Evolutionary conservation across 2,888 invertebrate species (phyloP).

Genomic region (Drosophila anomalipes): DNA sequence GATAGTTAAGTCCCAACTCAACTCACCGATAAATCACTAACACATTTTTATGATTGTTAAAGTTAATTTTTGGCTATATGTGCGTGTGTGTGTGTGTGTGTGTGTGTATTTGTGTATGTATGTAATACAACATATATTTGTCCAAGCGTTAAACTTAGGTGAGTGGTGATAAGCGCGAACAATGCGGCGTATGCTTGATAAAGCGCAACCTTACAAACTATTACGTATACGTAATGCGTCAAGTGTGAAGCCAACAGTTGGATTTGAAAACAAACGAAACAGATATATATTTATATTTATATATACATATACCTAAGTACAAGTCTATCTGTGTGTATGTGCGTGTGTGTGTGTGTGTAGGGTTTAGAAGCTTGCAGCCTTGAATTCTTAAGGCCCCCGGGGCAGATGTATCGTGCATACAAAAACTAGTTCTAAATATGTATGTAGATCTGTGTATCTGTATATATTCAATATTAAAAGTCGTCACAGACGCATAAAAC

Average conservation of each 20-base stretch:
- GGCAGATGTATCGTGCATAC: conserved; percentile 43
- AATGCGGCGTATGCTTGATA: conserved; percentile 66
- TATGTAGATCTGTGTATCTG: conserved; percentile 6
- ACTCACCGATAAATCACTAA: conserved; percentile 1
- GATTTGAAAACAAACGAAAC: conserved; percentile 16
- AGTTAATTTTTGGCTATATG: neutral
- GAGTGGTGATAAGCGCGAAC: conserved; percentile 51
- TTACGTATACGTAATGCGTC: conserved; percentile 53
- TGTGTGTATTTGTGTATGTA: neutral
- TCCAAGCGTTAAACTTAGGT: conserved; percentile 14
- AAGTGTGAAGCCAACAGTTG: conserved; percentile 32
- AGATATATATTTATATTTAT: neutral
- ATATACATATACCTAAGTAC: neutral
- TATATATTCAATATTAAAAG: conserved; percentile 17
- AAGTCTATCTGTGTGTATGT: neutral
- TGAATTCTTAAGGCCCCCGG: conserved; percentile 32
- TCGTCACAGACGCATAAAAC: conserved; percentile 54
- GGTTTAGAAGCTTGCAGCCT: conserved; percentile 48
- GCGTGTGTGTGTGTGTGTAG: conserved; percentile 2
- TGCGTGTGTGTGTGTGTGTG: neutral
- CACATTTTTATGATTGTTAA: neutral
- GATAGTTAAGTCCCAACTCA: conserved; percentile 12
- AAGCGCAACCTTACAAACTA: conserved; percentile 58
- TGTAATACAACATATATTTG: conserved; percentile 12
- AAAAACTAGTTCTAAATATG: conserved; percentile 70